Conservation (phyloP, 2,797 vertebrate species). For the Epinephelus awoara region DNA sequence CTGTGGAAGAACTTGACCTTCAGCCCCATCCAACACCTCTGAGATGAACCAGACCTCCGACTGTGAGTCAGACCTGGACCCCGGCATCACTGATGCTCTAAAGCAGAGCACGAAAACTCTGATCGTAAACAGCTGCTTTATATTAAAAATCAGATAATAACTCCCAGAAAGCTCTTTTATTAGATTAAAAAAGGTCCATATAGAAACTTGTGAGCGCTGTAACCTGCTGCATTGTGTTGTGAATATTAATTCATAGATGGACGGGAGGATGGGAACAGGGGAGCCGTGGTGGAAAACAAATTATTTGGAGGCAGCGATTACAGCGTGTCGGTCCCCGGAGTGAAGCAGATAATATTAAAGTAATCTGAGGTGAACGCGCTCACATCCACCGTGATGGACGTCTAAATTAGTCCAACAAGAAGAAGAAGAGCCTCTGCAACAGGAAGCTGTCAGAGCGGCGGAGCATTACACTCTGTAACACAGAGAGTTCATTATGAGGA, state of each 20-base stretch:
- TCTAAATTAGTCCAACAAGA: constrained; percentile 80
- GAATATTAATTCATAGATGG: constrained; percentile 69
- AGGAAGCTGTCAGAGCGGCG: constrained; percentile 51
- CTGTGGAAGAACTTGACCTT: too few relatives aligned
- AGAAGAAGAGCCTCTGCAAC: constrained; percentile 40
- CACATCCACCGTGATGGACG: constrained; percentile 72
- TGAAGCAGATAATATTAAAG: constrained; percentile 76
- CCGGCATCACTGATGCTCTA: background rate
- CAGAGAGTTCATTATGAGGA: constrained; percentile 22
- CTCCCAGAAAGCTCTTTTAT: constrained; percentile 61
- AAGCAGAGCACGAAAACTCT: background rate
- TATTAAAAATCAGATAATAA: constrained; percentile 57
- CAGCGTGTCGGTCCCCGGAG: constrained; percentile 60
- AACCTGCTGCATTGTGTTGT: constrained; percentile 44
- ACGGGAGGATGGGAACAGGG: constrained; percentile 54
- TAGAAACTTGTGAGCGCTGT: constrained; percentile 15
- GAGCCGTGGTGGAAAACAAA: constrained; percentile 80
- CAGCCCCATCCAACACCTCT: background rate
- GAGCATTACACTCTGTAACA: background rate
- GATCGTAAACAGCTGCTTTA: constrained; percentile 49
- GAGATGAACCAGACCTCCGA: background rate
- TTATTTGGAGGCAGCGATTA: constrained; percentile 76
- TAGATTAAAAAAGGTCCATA: constrained; percentile 42
- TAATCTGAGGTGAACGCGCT: constrained; percentile 74
- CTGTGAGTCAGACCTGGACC: background rate